Conservation (phyloP, 2,888 invertebrate genomes). For the Tachina fera region DNA sequence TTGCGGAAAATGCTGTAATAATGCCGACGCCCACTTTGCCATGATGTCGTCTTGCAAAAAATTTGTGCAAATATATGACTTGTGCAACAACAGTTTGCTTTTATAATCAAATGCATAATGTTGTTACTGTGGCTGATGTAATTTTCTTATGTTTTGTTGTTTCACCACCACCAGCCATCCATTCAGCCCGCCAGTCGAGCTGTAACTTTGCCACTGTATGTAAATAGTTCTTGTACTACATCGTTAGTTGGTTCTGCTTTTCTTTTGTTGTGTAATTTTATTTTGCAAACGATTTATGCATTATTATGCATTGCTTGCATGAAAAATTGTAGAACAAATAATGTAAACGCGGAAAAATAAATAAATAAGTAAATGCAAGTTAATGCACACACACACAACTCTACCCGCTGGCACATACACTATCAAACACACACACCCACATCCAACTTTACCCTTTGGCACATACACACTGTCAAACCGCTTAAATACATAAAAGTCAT, state of each 20-base stretch:
- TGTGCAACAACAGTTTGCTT: background rate
- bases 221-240: background rate
- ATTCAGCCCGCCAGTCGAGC: background rate
- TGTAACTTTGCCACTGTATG: slow-evolving; percentile 9
- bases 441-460: background rate
- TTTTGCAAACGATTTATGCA: slow-evolving; percentile 61
- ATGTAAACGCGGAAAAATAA: slow-evolving; percentile 57
- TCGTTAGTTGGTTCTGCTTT: slow-evolving; percentile 10
- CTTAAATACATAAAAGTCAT: background rate
- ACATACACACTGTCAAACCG: background rate
- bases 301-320: slow-evolving; percentile 68
- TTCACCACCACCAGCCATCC: background rate
- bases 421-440: background rate
- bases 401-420: background rate
- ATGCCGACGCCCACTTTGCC: too few species aligned
- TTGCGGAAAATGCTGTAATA: too few species aligned
- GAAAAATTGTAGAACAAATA: slow-evolving; percentile 62
- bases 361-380: slow-evolving; percentile 22
- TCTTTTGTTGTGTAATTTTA: slow-evolving; percentile 44
- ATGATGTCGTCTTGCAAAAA: too few species aligned
- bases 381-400: background rate
- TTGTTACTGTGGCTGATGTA: slow-evolving; percentile 28
- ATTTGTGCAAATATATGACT: background rate
- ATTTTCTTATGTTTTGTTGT: slow-evolving; percentile 14
- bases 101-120: slow-evolving; percentile 26